A percentile compares a stretch with the other conserved stretches of the same genome.
Conservation (phyloP, 2,113 vertebrate genomes). For the Anguilla rostrata region DNA sequence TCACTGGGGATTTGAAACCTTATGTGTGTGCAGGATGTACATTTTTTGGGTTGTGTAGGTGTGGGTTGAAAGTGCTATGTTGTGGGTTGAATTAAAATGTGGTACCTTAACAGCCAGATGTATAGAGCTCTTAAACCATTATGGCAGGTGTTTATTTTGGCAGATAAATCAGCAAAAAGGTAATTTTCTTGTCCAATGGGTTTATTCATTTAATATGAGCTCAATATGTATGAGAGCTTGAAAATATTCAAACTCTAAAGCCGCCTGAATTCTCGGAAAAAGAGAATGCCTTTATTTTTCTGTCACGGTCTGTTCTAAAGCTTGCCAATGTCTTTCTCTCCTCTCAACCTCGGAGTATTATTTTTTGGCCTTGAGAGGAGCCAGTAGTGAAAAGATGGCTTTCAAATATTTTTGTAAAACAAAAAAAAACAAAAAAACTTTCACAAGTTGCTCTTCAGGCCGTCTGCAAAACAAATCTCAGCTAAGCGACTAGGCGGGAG, state of each 20-base stretch:
- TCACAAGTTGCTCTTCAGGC: neutral
- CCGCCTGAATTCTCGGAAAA: neutral
- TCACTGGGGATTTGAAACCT: neutral
- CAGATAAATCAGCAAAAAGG: neutral
- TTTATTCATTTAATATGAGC: neutral
- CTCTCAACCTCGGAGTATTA: neutral
- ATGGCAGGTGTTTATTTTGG: neutral
- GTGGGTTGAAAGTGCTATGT: neutral
- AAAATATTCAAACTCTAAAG: constrained; percentile 7
- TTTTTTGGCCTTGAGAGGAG: constrained; percentile 1
- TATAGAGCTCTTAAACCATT: neutral
- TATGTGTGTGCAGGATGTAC: neutral
- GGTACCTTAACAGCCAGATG: neutral
- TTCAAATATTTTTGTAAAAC: neutral
- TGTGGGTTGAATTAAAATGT: neutral
- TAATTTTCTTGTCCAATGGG: neutral
- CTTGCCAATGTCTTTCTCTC: constrained; percentile 1
- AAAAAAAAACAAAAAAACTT: neutral
- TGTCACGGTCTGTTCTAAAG: neutral
- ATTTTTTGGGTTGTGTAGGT: neutral
- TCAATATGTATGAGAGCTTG: neutral
- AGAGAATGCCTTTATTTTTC: neutral
- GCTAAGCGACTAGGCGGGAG: neutral
- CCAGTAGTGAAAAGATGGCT: neutral
- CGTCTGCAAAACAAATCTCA: neutral